Evolutionary conservation across 2,113 vertebrate species (phyloP).

Genomic region (Leuciscus idus): DNA sequence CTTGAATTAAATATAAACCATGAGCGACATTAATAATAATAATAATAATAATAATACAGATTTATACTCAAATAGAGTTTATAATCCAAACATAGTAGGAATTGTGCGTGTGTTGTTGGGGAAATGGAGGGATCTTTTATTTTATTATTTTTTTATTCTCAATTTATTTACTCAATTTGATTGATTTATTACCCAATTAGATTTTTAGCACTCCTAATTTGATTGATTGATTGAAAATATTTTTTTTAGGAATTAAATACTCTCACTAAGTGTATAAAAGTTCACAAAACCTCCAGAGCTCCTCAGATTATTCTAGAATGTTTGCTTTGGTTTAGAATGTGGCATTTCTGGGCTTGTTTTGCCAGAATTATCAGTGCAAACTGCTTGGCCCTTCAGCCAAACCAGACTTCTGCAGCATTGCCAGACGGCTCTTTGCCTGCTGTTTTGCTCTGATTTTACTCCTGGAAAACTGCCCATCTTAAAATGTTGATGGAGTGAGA

Average conservation of each 20-base stretch:
- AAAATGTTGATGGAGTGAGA: neutral
- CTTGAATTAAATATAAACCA: neutral
- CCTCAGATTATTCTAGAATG: neutral
- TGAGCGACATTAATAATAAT: neutral
- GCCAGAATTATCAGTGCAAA: neutral
- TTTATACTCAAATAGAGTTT: neutral
- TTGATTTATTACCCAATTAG: too few species aligned
- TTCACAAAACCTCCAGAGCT: slow-evolving; percentile 1
- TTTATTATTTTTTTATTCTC: neutral
- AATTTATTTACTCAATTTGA: neutral
- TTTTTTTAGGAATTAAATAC: neutral
- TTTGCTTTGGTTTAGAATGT: slow-evolving; percentile 8
- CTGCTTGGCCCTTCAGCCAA: neutral
- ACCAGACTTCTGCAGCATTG: neutral
- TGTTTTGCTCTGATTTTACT: slow-evolving; percentile 7
- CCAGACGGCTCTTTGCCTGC: neutral
- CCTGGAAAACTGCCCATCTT: neutral
- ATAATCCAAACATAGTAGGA: neutral
- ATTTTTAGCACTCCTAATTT: neutral
- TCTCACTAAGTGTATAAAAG: neutral
- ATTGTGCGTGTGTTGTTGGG: neutral
- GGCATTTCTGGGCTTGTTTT: neutral
- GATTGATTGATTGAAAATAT: too few species aligned
- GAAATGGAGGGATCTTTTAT: too few species aligned
- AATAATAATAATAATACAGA: neutral